Conservation (phyloP, 2,888 invertebrate genomes). For the Saturnia japonica region DNA sequence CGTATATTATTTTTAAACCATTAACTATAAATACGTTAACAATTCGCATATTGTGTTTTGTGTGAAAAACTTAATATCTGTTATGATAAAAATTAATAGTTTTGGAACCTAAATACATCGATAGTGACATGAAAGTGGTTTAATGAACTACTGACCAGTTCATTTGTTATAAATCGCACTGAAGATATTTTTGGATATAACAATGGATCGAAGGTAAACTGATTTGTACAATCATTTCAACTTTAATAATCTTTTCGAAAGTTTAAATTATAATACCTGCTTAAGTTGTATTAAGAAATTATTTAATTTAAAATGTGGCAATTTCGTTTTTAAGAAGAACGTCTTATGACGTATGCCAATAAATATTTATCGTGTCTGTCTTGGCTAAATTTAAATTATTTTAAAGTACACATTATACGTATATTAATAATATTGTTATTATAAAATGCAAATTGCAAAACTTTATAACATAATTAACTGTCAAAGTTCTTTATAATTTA, state of each 20-base stretch:
- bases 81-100: background rate
- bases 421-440: background rate
- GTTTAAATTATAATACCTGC: constrained; percentile 8
- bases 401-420: background rate
- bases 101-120: background rate
- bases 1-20: constrained; percentile 21
- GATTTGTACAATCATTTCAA: constrained; percentile 16
- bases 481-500: background rate
- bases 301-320: constrained; percentile 2
- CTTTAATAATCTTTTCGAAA: constrained; percentile 7
- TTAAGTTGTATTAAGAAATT: constrained; percentile 1
- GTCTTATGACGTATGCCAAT: background rate
- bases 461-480: background rate
- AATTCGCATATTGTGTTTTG: constrained; percentile 6
- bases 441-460: background rate
- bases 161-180: constrained; percentile 33
- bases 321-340: background rate
- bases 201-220: constrained; percentile 67
- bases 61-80: background rate
- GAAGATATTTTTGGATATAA: constrained; percentile 37
- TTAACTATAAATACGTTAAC: background rate
- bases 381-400: background rate
- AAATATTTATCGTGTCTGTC: background rate
- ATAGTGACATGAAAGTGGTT: constrained; percentile 13
- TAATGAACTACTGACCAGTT: constrained; percentile 21